These are phyloP conservation scores for Phyllostomus hastatus DNA, from an alignment of 2,113 vertebrate genomes.

Conservation along the genomic window DNA sequence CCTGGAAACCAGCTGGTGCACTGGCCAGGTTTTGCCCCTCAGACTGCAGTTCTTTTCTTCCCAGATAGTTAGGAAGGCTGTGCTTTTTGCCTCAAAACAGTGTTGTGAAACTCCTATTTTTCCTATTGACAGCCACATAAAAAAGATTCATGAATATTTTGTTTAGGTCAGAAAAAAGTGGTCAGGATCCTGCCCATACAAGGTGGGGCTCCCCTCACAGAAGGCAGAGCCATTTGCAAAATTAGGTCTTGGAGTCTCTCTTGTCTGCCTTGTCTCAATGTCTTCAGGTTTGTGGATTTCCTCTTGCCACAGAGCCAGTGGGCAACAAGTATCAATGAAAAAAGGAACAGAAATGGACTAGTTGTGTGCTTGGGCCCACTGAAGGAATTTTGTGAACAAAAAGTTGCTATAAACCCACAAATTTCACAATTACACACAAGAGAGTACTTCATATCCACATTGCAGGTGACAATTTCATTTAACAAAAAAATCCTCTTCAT, in stretches of 20 bases:
- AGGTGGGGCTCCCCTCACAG: too few species aligned
- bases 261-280: not conserved
- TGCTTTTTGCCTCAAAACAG: not conserved
- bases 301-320: not conserved
- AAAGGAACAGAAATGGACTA: not conserved
- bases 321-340: not conserved
- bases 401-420: not conserved
- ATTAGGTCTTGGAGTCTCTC: not conserved
- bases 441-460: not conserved
- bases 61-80: not conserved
- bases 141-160: not conserved
- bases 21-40: not conserved
- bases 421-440: not conserved
- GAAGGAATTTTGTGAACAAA: not conserved
- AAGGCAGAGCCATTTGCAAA: not conserved
- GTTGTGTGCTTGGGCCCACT: not conserved
- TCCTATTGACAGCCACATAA: not conserved
- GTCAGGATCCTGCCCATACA: not conserved
- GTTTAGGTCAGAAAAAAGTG: not conserved
- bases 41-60: not conserved
- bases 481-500: not conserved
- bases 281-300: not conserved
- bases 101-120: not conserved
- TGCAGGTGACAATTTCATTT: not conserved
- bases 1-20: too few species aligned